phyloP scores from a whole-genome alignment of 1,140 invertebrate genomes.

The Steinernema khuongi region DNA sequence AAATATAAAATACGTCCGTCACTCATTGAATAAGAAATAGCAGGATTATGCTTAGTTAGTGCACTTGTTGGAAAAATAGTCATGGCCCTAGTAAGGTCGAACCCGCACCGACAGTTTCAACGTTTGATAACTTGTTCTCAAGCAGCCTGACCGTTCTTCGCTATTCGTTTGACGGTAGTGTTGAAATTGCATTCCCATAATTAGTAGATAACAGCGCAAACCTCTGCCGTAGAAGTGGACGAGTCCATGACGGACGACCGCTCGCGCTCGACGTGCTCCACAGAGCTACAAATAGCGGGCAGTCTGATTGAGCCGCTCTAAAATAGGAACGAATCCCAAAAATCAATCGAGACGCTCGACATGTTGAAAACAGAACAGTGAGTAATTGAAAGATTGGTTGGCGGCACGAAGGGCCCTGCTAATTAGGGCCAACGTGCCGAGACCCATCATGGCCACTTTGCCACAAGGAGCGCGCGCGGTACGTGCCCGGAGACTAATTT shows the following conservation, averaged over 20 bases:
- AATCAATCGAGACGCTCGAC: slow-evolving; percentile 1
- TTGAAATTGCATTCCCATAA: neutral
- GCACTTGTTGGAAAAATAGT: no score
- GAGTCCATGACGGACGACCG: slow-evolving; percentile 6
- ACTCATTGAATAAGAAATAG: no score
- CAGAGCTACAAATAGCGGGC: neutral
- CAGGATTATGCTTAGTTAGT: no score
- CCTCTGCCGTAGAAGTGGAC: neutral
- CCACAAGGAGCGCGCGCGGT: neutral
- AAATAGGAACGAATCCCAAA: neutral
- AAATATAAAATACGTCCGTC: no score
- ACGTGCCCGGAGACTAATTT: slow-evolving; percentile 6
- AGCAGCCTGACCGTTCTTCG: no score
- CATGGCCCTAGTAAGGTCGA: no score
- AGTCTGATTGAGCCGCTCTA: neutral
- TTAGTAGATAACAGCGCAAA: neutral
- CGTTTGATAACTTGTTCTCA: no score
- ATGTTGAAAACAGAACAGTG: slow-evolving; percentile 11
- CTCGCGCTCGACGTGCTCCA: neutral
- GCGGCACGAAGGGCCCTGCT: neutral
- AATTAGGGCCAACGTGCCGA: slow-evolving; percentile 9
- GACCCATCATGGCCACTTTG: slow-evolving; percentile 9
- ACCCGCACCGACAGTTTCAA: no score
- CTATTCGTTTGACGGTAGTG: no score
- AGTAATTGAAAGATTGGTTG: slow-evolving; percentile 13